Conservation (phyloP, 2,113 vertebrate species). For the Raja brachyura region DNA sequence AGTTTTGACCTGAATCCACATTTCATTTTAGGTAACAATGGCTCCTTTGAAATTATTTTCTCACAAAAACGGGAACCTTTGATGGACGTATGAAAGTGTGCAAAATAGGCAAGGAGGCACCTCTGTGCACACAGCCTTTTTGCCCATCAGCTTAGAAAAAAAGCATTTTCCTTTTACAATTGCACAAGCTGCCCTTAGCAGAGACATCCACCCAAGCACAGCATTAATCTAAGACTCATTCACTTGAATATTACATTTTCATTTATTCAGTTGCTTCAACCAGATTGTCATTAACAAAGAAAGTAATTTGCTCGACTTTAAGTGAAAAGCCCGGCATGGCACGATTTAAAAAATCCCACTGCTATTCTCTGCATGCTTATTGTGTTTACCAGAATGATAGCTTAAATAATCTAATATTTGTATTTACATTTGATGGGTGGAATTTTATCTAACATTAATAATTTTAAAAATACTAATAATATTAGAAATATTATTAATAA, state of each 20-base stretch:
- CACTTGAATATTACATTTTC: neutral
- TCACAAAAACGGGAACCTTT: neutral
- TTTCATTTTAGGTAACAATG: neutral
- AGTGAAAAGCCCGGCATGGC: neutral
- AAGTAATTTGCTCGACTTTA: neutral
- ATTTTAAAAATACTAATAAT: neutral
- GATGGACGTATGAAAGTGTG: neutral
- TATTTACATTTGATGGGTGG: neutral
- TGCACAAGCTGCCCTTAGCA: neutral
- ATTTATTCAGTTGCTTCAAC: neutral
- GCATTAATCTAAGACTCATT: slow-evolving; percentile 22
- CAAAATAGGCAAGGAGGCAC: no score
- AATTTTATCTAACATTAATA: neutral
- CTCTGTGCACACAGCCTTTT: neutral
- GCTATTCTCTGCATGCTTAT: neutral
- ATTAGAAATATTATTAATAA: neutral
- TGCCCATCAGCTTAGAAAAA: neutral
- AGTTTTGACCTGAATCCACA: neutral
- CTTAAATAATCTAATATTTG: neutral
- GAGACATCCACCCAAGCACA: neutral
- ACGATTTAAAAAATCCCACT: neutral
- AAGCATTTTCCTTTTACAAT: neutral
- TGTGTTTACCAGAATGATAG: neutral
- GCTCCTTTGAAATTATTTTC: neutral
- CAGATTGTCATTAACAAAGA: neutral